Evolutionary conservation across 2,113 vertebrate species (phyloP).

Genomic region (Syngnathus floridae): DNA sequence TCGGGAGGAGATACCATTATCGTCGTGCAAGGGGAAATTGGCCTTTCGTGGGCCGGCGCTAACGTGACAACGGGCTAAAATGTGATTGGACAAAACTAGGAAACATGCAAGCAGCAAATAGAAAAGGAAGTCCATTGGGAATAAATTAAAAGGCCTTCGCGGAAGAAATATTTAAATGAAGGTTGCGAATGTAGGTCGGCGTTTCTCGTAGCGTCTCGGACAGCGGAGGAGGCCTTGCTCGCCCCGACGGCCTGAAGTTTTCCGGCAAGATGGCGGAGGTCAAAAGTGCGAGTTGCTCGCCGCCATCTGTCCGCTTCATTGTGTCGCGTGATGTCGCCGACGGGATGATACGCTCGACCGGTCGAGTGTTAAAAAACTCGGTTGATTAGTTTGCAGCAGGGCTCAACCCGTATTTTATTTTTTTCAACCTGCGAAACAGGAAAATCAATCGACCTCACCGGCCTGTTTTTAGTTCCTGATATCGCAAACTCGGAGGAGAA

Average conservation of each 20-base stretch:
- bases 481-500: slow-evolving; percentile 32
- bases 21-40: background rate
- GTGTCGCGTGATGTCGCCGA: background rate
- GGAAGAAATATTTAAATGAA: too few relatives aligned
- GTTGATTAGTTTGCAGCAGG: too few relatives aligned
- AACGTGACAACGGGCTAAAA: background rate
- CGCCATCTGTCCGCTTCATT: slow-evolving; percentile 4
- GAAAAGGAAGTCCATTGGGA: too few relatives aligned
- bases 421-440: background rate
- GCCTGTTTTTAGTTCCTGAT: slow-evolving; percentile 38
- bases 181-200: too few relatives aligned
- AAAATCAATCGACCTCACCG: too few relatives aligned
- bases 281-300: background rate
- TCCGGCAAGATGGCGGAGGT: background rate
- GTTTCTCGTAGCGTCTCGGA: too few relatives aligned
- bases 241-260: background rate
- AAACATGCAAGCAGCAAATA: too few relatives aligned
- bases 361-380: background rate
- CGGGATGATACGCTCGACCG: background rate
- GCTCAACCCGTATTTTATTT: background rate
- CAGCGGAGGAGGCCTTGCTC: too few relatives aligned
- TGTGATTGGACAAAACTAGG: too few relatives aligned
- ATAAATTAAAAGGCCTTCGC: too few relatives aligned
- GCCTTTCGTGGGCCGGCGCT: too few relatives aligned
- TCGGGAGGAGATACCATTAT: background rate